Percentiles rank a stretch among this genome's conserved stretches.
phyloP scores from a whole-genome alignment of 2,888 invertebrate genomes.

The Drosophila koepferae region DNA sequence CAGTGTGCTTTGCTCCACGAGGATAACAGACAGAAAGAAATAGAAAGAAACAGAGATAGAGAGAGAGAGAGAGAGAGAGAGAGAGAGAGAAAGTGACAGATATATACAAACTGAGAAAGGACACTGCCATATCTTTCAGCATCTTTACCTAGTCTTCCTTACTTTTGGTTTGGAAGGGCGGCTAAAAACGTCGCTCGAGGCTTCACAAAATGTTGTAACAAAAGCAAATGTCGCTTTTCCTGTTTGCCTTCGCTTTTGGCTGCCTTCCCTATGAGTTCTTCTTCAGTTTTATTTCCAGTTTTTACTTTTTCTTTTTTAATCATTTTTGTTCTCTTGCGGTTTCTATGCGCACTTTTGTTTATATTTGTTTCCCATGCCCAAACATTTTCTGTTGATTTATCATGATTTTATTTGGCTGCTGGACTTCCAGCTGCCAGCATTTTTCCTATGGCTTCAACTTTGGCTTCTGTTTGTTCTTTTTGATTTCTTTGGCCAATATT shows the following conservation, averaged over 20 bases:
- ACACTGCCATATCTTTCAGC: slow-evolving; percentile 54
- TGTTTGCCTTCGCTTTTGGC: slow-evolving; percentile 63
- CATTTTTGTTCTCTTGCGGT: slow-evolving; percentile 71
- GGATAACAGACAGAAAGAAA: slow-evolving; percentile 7
- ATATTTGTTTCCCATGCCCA: slow-evolving; percentile 56
- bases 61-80: neutral
- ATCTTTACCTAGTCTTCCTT: slow-evolving; percentile 34
- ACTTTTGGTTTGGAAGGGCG: slow-evolving; percentile 9
- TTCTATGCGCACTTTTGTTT: slow-evolving; percentile 63
- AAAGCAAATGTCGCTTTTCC: slow-evolving; percentile 78
- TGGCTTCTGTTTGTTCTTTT: slow-evolving; percentile 56
- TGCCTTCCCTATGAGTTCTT: slow-evolving; percentile 24
- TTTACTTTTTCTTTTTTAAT: slow-evolving; percentile 58
- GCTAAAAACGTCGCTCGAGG: slow-evolving; percentile 58
- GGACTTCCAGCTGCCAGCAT: slow-evolving; percentile 31
- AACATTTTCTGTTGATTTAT: slow-evolving; percentile 69
- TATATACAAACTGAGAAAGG: neutral
- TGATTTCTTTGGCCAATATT: slow-evolving; percentile 62
- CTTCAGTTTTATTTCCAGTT: slow-evolving; percentile 8
- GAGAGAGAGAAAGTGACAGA: neutral
- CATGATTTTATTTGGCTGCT: slow-evolving; percentile 80
- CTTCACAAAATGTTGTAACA: slow-evolving; percentile 70
- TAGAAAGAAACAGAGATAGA: neutral
- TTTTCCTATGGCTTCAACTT: slow-evolving; percentile 12
- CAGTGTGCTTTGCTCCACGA: slow-evolving; percentile 43